Evolutionary conservation across 1,140 invertebrate species (phyloP), one percentile per base, ranked within the genome.

Genomic region (Panagrolaimus sp.): DNA sequence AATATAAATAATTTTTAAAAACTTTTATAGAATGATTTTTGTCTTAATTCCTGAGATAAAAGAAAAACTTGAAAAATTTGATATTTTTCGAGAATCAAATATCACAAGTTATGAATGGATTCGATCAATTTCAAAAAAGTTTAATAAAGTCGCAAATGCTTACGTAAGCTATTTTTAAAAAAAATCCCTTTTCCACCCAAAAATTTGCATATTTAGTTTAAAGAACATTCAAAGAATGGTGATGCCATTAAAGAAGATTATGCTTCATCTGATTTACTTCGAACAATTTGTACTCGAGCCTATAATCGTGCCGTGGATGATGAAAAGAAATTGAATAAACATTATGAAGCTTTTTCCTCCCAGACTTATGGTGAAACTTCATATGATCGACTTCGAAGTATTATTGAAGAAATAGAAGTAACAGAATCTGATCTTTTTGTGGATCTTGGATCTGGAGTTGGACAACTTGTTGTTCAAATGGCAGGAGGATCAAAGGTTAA

Each of bases 281-380:
- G 67, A 12, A 63, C 58, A 32, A 58, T 77, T n/a, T 55, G 79
- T 44, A 72, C 65, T 43, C 47, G 64, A 17, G 77, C 63, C 15
- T 79, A 81, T 62, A 76, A 79, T 46, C 69, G 48, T 26, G 80
- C 79, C 5, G 81, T 81, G 12, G 70, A 76, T 9, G 70, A 76
- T 65, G 78, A 78, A 44, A 69, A 71, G 28, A 63, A 71, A 1
- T 67, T 81, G 44, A 81, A 83, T 62, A 79, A 77, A 43, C 81
- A 81, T 63, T 81, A 81, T 52, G 79, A 83, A 64, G 76, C 79
- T n/a, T 81, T 80, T 63, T 79, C 80, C 0, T 79, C 78, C 14
- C 76, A 83, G 68, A 81, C 78, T 4, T 81, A 82, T 62, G 79
- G 79, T 1, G 79, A 81, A 65, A 81, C 79, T 6, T 72, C 70